Evolutionary conservation across 2,888 invertebrate genomes (phyloP), one percentile per base, ranked within the genome.

Genomic region (Nemurella pictetii): DNA sequence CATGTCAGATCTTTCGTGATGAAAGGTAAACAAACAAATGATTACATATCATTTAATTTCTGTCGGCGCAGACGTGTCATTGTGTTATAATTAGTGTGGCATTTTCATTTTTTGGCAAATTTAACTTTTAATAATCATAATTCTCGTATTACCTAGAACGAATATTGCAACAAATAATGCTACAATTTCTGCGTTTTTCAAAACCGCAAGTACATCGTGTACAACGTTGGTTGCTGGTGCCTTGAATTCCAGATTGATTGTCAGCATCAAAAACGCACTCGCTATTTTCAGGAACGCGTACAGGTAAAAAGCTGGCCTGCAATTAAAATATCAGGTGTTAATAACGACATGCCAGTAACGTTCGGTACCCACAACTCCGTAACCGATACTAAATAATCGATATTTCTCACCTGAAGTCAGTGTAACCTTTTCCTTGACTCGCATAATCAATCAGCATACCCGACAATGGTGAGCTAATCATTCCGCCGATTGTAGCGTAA

Each of bases 381-480:
- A 55, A 55, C 55, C 1, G 5, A 55, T 55, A n/a, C 28, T 9
- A 32, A 30, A 83, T 28, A 74, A 75, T n/a, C n/a, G n/a, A n/a
- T 28, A 77, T 55, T 55, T 55, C 78, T 88, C 90, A 95, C 95
- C 94, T 94, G 89, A 94, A 95, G 89, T 95, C 95, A 0, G 94
- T 94, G 88, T 94, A 95, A 26, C 92, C 93, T 89, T 94, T 94
- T 29, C 93, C 94, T 78, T 90, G 89, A 88, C 95, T 95, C n/a
- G 94, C 94, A 87, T 94, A 94, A 90, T 95, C 95, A 83, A 96
- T 95, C 81, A 95, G 91, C 87, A 94, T 88, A 0, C 96, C 96
- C 0, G 95, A 95, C 9, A 95, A 90, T 0, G 95, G 95, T 0
- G 95, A 95, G n/a, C 95, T 94, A 87, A 95, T 94, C 94, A 95